Evolutionary conservation across 2,888 invertebrate species (phyloP), one percentile per base, ranked within the genome.

Genomic region (Parnassius apollo): DNA sequence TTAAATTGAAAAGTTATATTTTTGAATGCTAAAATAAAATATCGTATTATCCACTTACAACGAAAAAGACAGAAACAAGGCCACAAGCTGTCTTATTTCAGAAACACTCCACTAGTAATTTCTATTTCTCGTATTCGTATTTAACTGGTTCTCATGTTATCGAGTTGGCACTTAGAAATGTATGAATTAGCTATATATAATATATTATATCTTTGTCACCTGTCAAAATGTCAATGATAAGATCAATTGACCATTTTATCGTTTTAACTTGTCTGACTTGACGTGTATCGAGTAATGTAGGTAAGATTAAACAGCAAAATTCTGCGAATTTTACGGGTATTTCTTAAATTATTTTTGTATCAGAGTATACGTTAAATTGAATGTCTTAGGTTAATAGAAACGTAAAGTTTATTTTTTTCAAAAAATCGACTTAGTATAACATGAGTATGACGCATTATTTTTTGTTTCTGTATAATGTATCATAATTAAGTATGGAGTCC

Each of bases 181-280:
- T 78, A 75, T 68, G 68, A 69, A 71, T 74, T 70, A 67, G 66
- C 67, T 61, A 69, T 70, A 66, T 71, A 68, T 73, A 71, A 73
- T 65, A 73, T 65, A 35, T 35, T 35, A 35, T 35, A 61, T 75
- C 67, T 75, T 68, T 78, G 78, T 67, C 83, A 86, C 82, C 85
- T 91, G 90, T 86, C 90, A 87, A 83, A 73, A 68, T 83, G 83
- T 87, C 86, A 77, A 57, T 69, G 77, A 79, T 86, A 82, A 77
- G 71, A 73, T 35, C 35, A 35, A 35, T 73, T 77, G 81, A 75
- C 72, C 76, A 73, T 74, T 79, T 80, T 86, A 86, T 88, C 85
- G 71, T 66, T 75, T 72, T 73, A 75, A 78, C 74, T 52, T 51
- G 52, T 59, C 35, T 25, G 49, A 57, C 60, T 52, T 53, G 49